Base-by-base conservation (phyloP, 2,113 vertebrate species). In the Myiozetetes cayanensis region DNA sequence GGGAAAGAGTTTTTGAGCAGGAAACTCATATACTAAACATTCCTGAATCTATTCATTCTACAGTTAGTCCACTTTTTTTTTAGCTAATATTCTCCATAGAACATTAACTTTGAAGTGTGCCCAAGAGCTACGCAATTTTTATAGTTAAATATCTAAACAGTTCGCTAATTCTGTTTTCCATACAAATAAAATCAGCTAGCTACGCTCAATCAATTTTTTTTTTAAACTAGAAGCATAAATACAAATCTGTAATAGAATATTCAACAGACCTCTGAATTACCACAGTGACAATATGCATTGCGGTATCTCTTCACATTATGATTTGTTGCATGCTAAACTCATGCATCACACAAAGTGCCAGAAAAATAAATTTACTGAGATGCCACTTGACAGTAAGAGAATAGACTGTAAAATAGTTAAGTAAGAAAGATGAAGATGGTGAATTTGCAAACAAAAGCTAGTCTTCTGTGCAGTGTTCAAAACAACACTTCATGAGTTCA, bases 231-330 rank as follows among this genome's bases (percentile, higher is more conserved):
- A 90, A 92, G 56, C n/a, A 95, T 75, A 93, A 94, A 92, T 46
- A 85, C 23, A 50, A 93, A 72, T 67, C 74, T 47, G 28, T 71
- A 95, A 88, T 49, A 88, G 87, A 93, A 92, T 83, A 85, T 78
- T 86, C 94, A 94, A 77, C 30, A 93, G 72, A 90, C 44, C 72
- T 94, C 18, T 90, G 72, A 93, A 96, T 93, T 84, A 93, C 53
- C 78, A 87, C 63, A 44, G 68, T 31, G 23, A 55, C 68, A 86
- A 55, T 44, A 71, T 59, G 90, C 43, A 53, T 11, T 68, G 28
- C 73, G 58, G 76, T 84, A 91, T 62, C 72, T 92, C 73, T 83
- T 75, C 18, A 49, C 56, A 46, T 72, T 72, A 81, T 61, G 61
- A 94, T 92, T 89, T 89, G 87, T 10, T 87, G 73, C 68, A 43